Percentiles rank a stretch among this genome's conserved stretches.
These are phyloP conservation scores for Rugalucina vietnamica DNA, from an alignment of 2,888 invertebrate genomes.

Conservation along the genomic window DNA sequence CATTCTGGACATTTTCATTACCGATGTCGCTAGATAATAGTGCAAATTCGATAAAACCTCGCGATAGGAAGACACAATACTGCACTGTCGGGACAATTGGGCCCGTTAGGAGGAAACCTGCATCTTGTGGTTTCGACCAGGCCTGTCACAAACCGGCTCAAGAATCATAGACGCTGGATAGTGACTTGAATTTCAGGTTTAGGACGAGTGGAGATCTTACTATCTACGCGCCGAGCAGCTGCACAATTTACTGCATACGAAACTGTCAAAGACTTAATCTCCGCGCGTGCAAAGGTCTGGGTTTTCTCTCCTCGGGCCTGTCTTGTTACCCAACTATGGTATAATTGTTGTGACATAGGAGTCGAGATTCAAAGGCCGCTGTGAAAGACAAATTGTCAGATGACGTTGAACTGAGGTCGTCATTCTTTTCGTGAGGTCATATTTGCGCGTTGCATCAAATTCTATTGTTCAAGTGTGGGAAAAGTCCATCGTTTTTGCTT, in stretches of 20 bases:
- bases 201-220: no score
- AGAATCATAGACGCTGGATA: no score
- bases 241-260: no score
- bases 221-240: no score
- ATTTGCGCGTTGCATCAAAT: not conserved
- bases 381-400: slow-evolving; percentile 39
- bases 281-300: slow-evolving; percentile 33
- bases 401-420: not conserved
- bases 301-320: slow-evolving; percentile 10
- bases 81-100: not conserved
- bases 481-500: slow-evolving; percentile 45
- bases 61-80: not conserved
- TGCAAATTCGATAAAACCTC: not conserved
- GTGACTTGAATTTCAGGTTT: no score
- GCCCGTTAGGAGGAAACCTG: no score
- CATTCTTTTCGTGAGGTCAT: not conserved
- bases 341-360: slow-evolving; percentile 60
- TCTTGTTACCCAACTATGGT: slow-evolving; percentile 50
- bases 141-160: no score
- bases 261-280: no score
- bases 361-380: slow-evolving; percentile 42
- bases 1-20: not conserved
- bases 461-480: slow-evolving; percentile 58
- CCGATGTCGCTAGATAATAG: not conserved
- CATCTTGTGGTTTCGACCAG: no score